Evolutionary conservation across 2,888 invertebrate species (phyloP).

Genomic region (Drosophila paranaensis): DNA sequence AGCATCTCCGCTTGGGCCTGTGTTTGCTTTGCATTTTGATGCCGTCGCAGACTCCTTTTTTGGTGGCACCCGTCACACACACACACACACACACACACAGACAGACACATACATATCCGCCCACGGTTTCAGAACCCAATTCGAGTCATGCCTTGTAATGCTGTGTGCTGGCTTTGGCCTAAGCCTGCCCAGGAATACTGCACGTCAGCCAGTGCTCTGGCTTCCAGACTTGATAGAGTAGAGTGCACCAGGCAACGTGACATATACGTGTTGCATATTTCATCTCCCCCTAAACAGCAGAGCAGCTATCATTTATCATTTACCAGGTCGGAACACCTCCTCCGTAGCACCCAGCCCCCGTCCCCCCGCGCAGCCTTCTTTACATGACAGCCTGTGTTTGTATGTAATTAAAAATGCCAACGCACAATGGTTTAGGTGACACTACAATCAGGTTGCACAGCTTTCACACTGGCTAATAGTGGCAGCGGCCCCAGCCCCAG

Average conservation of each 20-base stretch:
- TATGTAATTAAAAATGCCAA: conserved; percentile 77
- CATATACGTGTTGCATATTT: conserved; percentile 50
- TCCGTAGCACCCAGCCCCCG: background rate
- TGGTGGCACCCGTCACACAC: conserved; percentile 13
- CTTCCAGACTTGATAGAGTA: conserved; percentile 43
- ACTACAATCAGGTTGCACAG: conserved; percentile 67
- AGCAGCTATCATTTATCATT: conserved; percentile 73
- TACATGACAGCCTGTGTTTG: conserved; percentile 40
- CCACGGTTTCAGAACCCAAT: conserved; percentile 34
- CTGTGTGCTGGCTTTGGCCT: conserved; percentile 59
- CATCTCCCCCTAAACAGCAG: conserved; percentile 25
- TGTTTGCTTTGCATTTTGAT: conserved; percentile 77
- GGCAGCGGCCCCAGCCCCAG: background rate
- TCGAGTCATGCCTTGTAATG: conserved; percentile 51
- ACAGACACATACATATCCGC: background rate
- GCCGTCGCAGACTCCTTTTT: conserved; percentile 41
- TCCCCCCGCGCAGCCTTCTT: background rate
- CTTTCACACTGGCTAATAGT: conserved; percentile 15
- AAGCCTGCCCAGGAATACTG: conserved; percentile 55
- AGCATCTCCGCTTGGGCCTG: conserved; percentile 32
- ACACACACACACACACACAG: background rate
- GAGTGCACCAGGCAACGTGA: conserved; percentile 33
- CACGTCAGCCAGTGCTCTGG: conserved; percentile 34
- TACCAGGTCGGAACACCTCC: conserved; percentile 27
- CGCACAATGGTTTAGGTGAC: conserved; percentile 73